A percentile compares a stretch with the other conserved stretches of the same genome.
Evolutionary conservation across 2,113 vertebrate species (phyloP).

Genomic region (Amblyopsis rosae): DNA sequence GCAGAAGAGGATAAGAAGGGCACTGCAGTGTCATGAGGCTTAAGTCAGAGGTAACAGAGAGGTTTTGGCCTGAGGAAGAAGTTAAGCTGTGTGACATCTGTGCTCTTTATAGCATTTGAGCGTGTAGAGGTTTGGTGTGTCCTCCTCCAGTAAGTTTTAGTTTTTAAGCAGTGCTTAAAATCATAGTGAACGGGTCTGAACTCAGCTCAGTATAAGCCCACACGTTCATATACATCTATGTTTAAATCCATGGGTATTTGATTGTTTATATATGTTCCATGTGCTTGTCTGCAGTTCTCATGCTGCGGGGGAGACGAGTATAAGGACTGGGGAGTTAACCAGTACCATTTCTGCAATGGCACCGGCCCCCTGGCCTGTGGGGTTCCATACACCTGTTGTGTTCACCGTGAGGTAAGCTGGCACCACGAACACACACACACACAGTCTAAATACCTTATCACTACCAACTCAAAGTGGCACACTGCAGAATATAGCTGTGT

Average conservation of each 20-base stretch:
- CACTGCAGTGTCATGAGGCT: background rate
- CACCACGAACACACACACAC: background rate
- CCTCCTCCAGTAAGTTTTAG: background rate
- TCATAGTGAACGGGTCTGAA: too few species aligned
- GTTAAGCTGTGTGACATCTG: background rate
- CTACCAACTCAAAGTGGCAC: background rate
- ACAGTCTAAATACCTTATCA: background rate
- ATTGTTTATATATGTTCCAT: background rate
- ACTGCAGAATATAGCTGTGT: too few species aligned
- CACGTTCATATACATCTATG: too few species aligned
- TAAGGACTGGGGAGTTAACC: conserved; percentile 87
- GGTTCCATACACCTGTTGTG: conserved; percentile 89
- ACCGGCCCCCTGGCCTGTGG: conserved; percentile 85
- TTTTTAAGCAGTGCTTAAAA: conserved; percentile 1
- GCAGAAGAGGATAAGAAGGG: background rate
- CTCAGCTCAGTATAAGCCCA: too few species aligned
- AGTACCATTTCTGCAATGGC: conserved; percentile 87
- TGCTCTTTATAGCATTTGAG: background rate
- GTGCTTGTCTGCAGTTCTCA: conserved; percentile 77
- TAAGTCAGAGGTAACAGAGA: conserved; percentile 2
- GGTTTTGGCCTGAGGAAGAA: background rate
- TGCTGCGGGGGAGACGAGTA: conserved; percentile 90
- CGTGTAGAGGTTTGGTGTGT: background rate
- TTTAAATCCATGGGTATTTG: too few species aligned
- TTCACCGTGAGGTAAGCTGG: conserved; percentile 74